Evolutionary conservation across 2,888 invertebrate species (phyloP), one percentile per base, ranked within the genome.

Genomic region (Diarsia rubi): DNA sequence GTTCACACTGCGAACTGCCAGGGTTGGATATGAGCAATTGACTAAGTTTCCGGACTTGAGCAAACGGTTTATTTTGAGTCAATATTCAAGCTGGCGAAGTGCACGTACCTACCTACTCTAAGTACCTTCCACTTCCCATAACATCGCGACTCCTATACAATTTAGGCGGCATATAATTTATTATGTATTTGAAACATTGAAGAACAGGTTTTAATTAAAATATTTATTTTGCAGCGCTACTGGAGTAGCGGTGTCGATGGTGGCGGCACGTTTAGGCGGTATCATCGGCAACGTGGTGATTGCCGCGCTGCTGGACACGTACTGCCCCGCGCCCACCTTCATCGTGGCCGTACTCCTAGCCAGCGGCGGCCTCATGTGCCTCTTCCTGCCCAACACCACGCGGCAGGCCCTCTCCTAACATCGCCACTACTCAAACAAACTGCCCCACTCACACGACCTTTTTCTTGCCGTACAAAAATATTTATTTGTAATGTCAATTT

Each of bases 321-420:
- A 98, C 95, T 99, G 99, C 96, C 98, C 98, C 54, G 98, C 99
- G 81, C 99, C 99, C 70, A 98, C 99, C 85, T 98, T 99, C 94
- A 98, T 99, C 86, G 98, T 99, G 67, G 98, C 99, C 84, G 97
- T 97, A 47, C 97, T 99, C 82, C 97, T 99, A 83, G 98, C 98
- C 88, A 97, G 98, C 90, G 99, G 99, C 92, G 99, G 99, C 79
- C 97, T 99, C 83, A 97, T 98, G 96, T 98, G 99, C 94, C 97
- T 99, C 91, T 97, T 98, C 96, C 97, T 99, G 95, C 99, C 99
- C 90, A 99, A 99, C 95, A 99, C 99, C 91, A 98, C 98, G 60
- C 97, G 98, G 84, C 98, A 98, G 94, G 98, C 98, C 90, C 95
- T 98, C 82, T 92, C 95, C 89, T 96, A 94, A 92, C 88, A 81